These are phyloP conservation scores for Melanostigma gelatinosum DNA, from an alignment of 2,113 vertebrate species.

Conservation along the genomic window DNA sequence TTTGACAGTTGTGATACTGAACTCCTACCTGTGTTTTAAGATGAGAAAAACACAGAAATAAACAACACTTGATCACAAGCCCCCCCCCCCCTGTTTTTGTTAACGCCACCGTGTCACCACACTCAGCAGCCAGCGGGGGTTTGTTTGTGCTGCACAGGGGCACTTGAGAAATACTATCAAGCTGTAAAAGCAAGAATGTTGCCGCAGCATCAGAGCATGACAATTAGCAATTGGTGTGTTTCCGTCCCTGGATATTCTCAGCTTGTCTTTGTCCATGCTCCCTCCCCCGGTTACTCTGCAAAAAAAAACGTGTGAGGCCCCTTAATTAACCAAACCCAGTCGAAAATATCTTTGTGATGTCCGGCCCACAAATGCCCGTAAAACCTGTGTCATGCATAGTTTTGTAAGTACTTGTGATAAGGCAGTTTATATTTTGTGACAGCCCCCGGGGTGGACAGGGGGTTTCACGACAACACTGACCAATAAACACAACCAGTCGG, in stretches of 20 bases:
- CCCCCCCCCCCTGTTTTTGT: constrained; percentile 20
- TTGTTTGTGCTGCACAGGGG: constrained; percentile 26
- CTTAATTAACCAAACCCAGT: neutral
- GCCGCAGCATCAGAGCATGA: constrained; percentile 15
- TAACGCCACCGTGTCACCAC: constrained; percentile 15
- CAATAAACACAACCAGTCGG: too few species aligned
- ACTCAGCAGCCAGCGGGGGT: constrained; percentile 18
- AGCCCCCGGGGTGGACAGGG: too few species aligned
- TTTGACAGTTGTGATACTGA: constrained; percentile 6
- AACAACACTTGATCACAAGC: constrained; percentile 7
- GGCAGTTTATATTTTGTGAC: neutral
- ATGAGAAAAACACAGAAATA: constrained; percentile 3
- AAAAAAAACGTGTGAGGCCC: neutral
- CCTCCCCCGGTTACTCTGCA: neutral
- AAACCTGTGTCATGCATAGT: neutral
- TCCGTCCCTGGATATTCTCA: constrained; percentile 19
- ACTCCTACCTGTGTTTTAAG: constrained; percentile 5
- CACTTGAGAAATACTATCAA: constrained; percentile 30
- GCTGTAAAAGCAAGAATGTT: constrained; percentile 12
- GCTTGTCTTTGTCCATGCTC: neutral
- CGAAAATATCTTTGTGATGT: neutral
- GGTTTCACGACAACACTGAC: too few species aligned
- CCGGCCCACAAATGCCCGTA: neutral
- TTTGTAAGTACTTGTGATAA: neutral
- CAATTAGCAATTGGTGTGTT: constrained; percentile 46